Conservation (phyloP, 1,140 invertebrate genomes). For the Platyscapa corneri region DNA sequence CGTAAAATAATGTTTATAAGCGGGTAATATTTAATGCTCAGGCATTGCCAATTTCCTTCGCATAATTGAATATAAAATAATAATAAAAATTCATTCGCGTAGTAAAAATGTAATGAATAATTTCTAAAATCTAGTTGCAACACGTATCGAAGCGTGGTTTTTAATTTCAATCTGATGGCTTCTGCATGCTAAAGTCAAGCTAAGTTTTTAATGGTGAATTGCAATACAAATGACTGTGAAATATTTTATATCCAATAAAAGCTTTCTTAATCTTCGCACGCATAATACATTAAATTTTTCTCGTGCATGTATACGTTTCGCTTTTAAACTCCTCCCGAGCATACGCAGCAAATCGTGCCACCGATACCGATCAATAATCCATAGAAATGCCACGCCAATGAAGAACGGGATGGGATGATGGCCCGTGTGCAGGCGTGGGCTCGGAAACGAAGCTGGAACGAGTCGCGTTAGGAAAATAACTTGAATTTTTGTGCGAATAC, state of each 20-base stretch:
- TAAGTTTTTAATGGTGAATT: background rate
- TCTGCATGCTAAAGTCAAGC: background rate
- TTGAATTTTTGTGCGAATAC: background rate
- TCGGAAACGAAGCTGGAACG: slow-evolving; percentile 2
- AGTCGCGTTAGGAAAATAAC: background rate
- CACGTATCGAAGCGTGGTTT: background rate
- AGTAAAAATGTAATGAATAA: background rate
- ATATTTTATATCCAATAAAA: slow-evolving; percentile 17
- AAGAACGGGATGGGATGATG: slow-evolving; percentile 33
- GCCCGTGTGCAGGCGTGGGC: slow-evolving; percentile 42
- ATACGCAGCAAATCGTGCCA: slow-evolving; percentile 41
- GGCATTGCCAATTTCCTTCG: background rate
- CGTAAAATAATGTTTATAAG: background rate
- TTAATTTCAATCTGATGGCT: background rate
- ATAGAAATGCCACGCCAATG: slow-evolving; percentile 48
- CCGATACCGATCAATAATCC: slow-evolving; percentile 60
- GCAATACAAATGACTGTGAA: background rate
- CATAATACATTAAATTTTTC: slow-evolving; percentile 25
- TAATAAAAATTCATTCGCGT: background rate
- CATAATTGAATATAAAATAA: background rate
- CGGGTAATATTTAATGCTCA: background rate
- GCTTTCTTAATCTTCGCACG: background rate
- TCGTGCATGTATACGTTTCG: too few relatives aligned
- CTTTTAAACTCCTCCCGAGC: background rate
- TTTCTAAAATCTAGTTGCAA: background rate